Evolutionary conservation across 1,140 invertebrate genomes (phyloP).

Genomic region (Holcopasites calliopsidis): DNA sequence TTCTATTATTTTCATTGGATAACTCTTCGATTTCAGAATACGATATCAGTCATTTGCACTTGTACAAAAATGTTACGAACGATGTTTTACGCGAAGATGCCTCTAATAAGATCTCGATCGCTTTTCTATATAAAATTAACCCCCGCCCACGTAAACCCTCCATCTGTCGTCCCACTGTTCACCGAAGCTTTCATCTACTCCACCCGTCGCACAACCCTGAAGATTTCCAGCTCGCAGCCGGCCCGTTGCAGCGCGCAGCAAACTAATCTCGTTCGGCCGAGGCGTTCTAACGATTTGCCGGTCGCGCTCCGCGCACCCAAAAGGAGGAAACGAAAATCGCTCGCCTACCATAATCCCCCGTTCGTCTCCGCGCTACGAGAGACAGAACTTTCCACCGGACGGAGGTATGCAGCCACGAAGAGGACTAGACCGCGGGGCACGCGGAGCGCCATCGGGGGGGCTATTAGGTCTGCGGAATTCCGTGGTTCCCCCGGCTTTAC

Average conservation of each 20-base stretch:
- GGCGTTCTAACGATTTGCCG: background rate
- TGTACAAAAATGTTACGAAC: too few relatives aligned
- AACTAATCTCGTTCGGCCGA: constrained; percentile 13
- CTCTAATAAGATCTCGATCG: too few relatives aligned
- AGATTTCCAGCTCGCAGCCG: background rate
- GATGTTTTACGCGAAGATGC: too few relatives aligned
- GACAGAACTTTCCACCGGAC: background rate
- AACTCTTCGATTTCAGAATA: too few relatives aligned
- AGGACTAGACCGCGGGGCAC: constrained; percentile 32
- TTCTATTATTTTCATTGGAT: too few relatives aligned
- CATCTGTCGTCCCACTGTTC: too few relatives aligned
- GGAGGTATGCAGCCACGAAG: constrained; percentile 10
- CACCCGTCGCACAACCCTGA: too few relatives aligned
- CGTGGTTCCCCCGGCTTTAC: constrained; percentile 12
- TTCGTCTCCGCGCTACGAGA: background rate
- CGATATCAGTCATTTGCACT: too few relatives aligned
- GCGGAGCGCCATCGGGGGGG: constrained; percentile 25
- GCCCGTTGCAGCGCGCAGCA: background rate
- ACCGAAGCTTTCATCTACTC: background rate
- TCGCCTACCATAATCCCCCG: constrained; percentile 12
- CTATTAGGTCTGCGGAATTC: constrained; percentile 16
- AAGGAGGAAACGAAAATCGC: constrained; percentile 19
- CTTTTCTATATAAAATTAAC: too few relatives aligned
- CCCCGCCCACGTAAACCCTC: too few relatives aligned
- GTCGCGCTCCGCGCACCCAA: background rate